Evolutionary conservation across 2,113 vertebrate genomes (phyloP).

Genomic region (Progne subis): DNA sequence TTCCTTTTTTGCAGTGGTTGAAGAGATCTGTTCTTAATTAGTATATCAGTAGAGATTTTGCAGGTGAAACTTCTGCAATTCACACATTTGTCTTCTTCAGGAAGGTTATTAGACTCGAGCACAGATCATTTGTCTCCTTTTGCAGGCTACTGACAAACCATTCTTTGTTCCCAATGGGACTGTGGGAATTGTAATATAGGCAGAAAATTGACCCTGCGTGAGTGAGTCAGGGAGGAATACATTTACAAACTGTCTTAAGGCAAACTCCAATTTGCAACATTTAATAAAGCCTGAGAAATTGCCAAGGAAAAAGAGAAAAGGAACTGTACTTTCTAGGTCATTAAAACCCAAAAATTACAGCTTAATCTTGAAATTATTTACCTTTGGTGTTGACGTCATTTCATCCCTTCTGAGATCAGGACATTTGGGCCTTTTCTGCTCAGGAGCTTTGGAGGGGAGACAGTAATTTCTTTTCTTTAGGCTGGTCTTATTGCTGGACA

Average conservation of each 20-base stretch:
- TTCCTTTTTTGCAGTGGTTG: background rate
- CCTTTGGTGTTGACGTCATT: background rate
- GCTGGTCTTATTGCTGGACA: background rate
- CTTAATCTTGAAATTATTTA: background rate
- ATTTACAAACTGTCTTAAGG: background rate
- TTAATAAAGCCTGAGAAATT: background rate
- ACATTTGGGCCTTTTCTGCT: background rate
- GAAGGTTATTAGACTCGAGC: conserved; percentile 57
- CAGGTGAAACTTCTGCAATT: conserved; percentile 62
- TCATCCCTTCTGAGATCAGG: background rate
- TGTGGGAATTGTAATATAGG: conserved; percentile 29
- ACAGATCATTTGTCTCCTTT: conserved; percentile 63
- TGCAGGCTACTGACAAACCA: conserved; percentile 2
- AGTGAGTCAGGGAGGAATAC: background rate
- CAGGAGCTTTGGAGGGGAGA: background rate
- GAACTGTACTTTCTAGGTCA: background rate
- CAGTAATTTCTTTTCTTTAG: background rate
- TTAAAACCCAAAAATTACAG: background rate
- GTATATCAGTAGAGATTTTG: conserved; percentile 47
- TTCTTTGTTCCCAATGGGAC: background rate
- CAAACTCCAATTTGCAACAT: background rate
- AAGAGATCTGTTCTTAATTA: conserved; percentile 53
- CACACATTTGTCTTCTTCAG: conserved; percentile 55
- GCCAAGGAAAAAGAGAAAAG: background rate
- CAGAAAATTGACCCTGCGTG: conserved; percentile 16